These are phyloP conservation scores for Poeciliopsis paucimaculata DNA, from an alignment of 2,797 vertebrate species.

Conservation along the genomic window DNA sequence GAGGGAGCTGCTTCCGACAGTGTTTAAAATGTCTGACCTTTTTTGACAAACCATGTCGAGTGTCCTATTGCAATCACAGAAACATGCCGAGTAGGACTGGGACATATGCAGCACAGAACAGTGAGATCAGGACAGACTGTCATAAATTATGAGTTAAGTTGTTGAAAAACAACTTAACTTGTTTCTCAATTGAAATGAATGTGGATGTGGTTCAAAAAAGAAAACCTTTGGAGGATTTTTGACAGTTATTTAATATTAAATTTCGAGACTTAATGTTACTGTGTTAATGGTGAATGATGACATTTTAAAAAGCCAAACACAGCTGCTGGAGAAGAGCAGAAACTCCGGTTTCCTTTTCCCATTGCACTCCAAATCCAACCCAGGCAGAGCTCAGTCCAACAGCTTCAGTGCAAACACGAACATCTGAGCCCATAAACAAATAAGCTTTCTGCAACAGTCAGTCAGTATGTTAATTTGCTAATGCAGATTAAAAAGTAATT, in stretches of 20 bases:
- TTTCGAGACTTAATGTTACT: slow-evolving; percentile 9
- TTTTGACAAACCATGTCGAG: not conserved
- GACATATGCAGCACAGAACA: not conserved
- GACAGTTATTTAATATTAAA: not conserved
- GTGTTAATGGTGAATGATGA: slow-evolving; percentile 7
- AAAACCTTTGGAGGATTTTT: not conserved
- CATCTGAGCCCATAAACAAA: slow-evolving; percentile 81
- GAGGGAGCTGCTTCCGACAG: not conserved
- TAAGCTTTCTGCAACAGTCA: slow-evolving; percentile 78
- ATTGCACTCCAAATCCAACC: slow-evolving; percentile 17
- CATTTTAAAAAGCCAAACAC: slow-evolving; percentile 7
- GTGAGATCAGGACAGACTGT: not conserved
- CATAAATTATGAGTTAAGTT: not conserved
- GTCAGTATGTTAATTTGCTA: slow-evolving; percentile 83
- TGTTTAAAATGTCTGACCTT: slow-evolving; percentile 8
- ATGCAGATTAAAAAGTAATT: slow-evolving; percentile 85
- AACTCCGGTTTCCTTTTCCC: slow-evolving; percentile 33
- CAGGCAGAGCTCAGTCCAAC: slow-evolving; percentile 45
- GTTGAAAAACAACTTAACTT: no score
- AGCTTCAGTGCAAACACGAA: slow-evolving; percentile 60
- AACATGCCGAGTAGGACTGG: not conserved
- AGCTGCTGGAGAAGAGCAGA: slow-evolving; percentile 12
- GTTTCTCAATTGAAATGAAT: not conserved
- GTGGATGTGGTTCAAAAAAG: not conserved
- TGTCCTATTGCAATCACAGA: slow-evolving; percentile 1